These are phyloP conservation scores for Callithrix jacchus DNA, from an alignment of 2,113 vertebrate species.

Conservation along the genomic window DNA sequence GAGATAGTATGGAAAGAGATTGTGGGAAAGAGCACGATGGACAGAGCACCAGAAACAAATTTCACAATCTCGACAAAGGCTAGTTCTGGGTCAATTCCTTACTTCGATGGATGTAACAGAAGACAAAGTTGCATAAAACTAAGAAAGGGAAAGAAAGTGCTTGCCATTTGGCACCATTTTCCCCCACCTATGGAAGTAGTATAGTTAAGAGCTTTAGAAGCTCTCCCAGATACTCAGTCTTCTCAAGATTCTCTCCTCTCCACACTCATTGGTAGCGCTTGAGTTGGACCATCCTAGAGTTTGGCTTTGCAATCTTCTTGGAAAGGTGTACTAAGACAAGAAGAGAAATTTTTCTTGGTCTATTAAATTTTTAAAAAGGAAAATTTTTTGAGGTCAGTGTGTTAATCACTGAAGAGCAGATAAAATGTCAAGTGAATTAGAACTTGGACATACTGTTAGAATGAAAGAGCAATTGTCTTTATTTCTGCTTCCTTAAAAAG, in stretches of 20 bases:
- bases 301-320: neutral
- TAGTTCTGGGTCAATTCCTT: neutral
- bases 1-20: neutral
- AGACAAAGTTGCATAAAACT: neutral
- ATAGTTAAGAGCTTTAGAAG: neutral
- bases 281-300: neutral
- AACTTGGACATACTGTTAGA: neutral
- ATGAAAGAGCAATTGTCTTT: neutral
- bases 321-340: neutral
- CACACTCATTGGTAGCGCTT: neutral
- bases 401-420: neutral
- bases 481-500: neutral
- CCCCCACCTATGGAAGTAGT: neutral
- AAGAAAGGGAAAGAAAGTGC: neutral
- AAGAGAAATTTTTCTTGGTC: neutral
- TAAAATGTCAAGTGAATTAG: neutral
- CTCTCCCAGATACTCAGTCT: neutral
- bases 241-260: neutral
- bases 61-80: neutral
- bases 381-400: neutral
- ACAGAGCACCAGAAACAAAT: neutral
- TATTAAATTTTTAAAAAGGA: neutral
- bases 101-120: neutral
- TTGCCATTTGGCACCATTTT: neutral
- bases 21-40: neutral